phyloP scores from a whole-genome alignment of 30 jellyfish, hydroid and myxozoan genomes.

The Pseudorhiza aurosa region DNA sequence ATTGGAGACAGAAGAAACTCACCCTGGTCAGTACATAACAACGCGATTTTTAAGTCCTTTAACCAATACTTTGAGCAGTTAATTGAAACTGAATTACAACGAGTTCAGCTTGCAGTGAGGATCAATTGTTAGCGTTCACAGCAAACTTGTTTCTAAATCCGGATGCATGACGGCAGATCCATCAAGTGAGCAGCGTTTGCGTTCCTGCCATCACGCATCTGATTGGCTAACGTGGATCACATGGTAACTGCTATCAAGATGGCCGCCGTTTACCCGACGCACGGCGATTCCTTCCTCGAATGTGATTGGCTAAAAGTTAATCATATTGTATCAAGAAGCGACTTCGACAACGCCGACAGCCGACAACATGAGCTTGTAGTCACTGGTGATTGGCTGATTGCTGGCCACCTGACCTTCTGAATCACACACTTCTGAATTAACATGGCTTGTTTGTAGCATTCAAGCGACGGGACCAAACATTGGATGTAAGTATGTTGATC shows the following conservation, averaged over 20 bases:
- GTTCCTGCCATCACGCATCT: background rate
- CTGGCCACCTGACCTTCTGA: constrained; percentile 18
- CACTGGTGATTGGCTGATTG: background rate
- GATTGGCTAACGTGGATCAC: constrained; percentile 61
- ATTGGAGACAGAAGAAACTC: too few species aligned
- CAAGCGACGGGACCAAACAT: constrained; percentile 23
- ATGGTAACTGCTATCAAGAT: constrained; percentile 38
- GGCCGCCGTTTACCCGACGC: constrained; percentile 55
- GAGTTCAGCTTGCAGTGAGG: background rate
- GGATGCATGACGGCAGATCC: constrained; percentile 83
- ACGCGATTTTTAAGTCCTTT: background rate
- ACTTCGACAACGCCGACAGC: constrained; percentile 9
- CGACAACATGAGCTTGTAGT: constrained; percentile 4
- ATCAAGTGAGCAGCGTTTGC: constrained; percentile 84
- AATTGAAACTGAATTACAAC: background rate
- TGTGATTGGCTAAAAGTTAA: constrained; percentile 9
- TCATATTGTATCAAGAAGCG: background rate
- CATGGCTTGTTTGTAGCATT: constrained; percentile 66
- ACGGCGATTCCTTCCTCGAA: background rate
- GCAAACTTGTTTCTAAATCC: constrained; percentile 68
- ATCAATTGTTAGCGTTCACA: constrained; percentile 26
- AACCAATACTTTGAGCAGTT: background rate
- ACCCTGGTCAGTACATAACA: constrained; percentile 22
- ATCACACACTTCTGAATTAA: background rate
- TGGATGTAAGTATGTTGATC: background rate